A percentile compares a stretch with the other conserved stretches of the same genome.
Conservation (phyloP, 2,797 vertebrate genomes). For the Tamandua tetradactyla region DNA sequence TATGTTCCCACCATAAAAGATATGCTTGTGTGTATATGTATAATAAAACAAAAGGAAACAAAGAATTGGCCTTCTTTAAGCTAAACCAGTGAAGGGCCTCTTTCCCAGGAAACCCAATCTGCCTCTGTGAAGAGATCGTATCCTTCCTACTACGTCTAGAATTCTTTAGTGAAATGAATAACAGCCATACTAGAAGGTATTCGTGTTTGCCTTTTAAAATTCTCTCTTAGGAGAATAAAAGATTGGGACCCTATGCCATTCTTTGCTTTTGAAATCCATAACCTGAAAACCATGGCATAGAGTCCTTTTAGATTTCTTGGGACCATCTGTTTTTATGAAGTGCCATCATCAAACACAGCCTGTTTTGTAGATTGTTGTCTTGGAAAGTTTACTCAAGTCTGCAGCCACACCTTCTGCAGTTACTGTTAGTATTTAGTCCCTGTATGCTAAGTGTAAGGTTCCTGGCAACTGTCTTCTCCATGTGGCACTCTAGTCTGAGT, state of each 20-base stretch:
- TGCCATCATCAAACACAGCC: background rate
- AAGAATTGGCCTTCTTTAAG: background rate
- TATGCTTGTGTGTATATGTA: too few relatives aligned
- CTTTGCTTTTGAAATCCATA: background rate
- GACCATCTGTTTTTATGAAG: constrained; percentile 39
- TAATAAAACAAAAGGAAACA: too few relatives aligned
- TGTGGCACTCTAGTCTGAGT: background rate
- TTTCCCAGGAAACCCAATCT: background rate
- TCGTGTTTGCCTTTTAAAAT: constrained; percentile 6
- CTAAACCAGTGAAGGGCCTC: background rate
- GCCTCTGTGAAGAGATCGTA: background rate
- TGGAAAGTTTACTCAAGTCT: background rate
- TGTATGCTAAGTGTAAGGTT: background rate
- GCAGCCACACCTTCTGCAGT: background rate
- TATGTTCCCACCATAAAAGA: too few relatives aligned
- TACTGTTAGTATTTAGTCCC: constrained; percentile 10
- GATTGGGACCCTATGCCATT: background rate
- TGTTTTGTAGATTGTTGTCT: constrained; percentile 27
- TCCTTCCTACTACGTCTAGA: background rate
- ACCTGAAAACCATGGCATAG: background rate
- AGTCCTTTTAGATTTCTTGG: constrained; percentile 22
- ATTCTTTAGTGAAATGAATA: background rate
- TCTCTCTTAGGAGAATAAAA: constrained; percentile 7
- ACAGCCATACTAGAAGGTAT: background rate
- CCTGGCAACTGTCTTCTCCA: background rate